These are phyloP conservation scores for Trichomycterus rosablanca DNA, from an alignment of 2,113 vertebrate genomes.

Conservation along the genomic window DNA sequence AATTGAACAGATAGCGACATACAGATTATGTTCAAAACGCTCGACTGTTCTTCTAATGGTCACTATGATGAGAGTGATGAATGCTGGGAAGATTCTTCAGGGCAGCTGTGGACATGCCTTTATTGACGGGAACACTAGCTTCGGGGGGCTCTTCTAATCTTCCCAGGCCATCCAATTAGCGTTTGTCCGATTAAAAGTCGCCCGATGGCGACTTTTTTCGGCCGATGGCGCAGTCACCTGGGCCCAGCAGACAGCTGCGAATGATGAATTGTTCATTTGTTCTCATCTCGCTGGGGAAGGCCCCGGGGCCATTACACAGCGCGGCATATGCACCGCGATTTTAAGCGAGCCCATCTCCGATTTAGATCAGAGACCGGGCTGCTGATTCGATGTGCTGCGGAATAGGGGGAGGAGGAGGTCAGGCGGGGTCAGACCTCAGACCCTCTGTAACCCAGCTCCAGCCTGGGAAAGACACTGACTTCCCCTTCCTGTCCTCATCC, in stretches of 20 bases:
- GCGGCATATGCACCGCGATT: conserved; percentile 59
- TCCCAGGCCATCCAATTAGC: conserved; percentile 64
- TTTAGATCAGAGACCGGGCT: conserved; percentile 49
- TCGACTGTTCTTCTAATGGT: no score
- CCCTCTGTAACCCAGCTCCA: conserved; percentile 29
- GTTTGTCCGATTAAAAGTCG: conserved; percentile 65
- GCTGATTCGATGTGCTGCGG: conserved; percentile 47
- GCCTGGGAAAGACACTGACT: conserved; percentile 49
- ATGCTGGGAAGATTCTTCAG: no score
- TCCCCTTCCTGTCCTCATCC: conserved; percentile 45
- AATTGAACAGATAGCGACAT: no score
- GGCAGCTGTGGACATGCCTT: conserved; percentile 53
- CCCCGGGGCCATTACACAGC: conserved; percentile 66
- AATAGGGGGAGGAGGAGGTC: conserved; percentile 41
- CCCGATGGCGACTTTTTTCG: conserved; percentile 18
- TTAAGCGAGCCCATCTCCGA: conserved; percentile 48
- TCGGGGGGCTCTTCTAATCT: conserved; percentile 63
- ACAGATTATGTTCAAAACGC: no score
- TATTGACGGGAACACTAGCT: conserved; percentile 59
- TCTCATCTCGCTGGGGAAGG: conserved; percentile 56
- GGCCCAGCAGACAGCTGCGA: conserved; percentile 69
- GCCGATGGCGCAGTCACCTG: conserved; percentile 66
- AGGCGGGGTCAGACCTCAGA: conserved; percentile 49
- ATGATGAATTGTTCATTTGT: conserved; percentile 74
- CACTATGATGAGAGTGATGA: no score